These are phyloP conservation scores for Sebastes baramenuke DNA, from an alignment of 2,797 vertebrate species.

Conservation along the genomic window DNA sequence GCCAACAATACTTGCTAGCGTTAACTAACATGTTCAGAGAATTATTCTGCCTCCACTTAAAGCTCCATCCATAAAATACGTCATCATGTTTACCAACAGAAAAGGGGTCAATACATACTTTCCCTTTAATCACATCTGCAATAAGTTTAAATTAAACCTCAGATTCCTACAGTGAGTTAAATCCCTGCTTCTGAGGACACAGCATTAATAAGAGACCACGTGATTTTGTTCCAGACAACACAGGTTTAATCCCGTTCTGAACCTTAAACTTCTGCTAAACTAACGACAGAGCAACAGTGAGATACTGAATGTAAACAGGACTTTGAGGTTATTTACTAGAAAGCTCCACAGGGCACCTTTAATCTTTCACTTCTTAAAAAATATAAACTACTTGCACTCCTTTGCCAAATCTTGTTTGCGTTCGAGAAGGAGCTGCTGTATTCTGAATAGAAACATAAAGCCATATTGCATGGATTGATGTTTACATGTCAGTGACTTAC, in stretches of 20 bases:
- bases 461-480: conserved; percentile 65
- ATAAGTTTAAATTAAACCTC: neutral
- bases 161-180: neutral
- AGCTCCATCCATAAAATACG: too few relatives aligned
- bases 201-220: neutral
- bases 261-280: neutral
- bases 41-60: too few relatives aligned
- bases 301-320: neutral
- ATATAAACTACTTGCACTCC: neutral
- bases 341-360: conserved; percentile 25
- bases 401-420: conserved; percentile 21
- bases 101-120: too few relatives aligned
- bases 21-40: too few relatives aligned
- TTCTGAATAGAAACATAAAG: conserved; percentile 54
- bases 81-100: too few relatives aligned
- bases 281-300: neutral
- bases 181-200: neutral
- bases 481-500: conserved; percentile 49
- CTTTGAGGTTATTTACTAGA: neutral
- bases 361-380: conserved; percentile 1
- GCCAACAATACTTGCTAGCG: too few relatives aligned
- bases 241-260: neutral
- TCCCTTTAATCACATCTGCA: neutral
- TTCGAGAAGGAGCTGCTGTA: conserved; percentile 31
- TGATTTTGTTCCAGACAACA: neutral